Conservation (phyloP, 2,888 invertebrate species). For the Rhingia campestris region DNA sequence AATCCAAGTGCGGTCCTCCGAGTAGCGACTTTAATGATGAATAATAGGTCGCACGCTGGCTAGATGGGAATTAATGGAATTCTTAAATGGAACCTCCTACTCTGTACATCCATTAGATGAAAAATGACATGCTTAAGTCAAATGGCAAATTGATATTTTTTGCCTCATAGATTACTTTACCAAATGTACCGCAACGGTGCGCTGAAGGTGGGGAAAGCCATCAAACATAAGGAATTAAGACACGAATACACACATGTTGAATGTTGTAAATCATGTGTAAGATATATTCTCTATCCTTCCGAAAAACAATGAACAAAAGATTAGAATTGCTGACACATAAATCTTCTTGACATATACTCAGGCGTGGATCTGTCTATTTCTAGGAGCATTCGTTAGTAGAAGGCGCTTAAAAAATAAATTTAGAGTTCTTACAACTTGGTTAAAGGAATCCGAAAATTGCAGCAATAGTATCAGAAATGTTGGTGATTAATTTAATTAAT, state of each 20-base stretch:
- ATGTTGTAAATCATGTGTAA: constrained; percentile 60
- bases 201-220: background rate
- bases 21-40: constrained; percentile 50
- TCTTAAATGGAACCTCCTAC: constrained; percentile 22
- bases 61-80: constrained; percentile 43
- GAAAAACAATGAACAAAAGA: constrained; percentile 68
- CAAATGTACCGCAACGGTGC: background rate
- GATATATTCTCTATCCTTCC: constrained; percentile 36
- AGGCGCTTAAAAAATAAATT: too few species aligned
- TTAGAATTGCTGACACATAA: constrained; percentile 61
- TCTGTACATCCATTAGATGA: constrained; percentile 38
- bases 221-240: constrained; percentile 46
- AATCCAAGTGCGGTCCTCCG: constrained; percentile 34
- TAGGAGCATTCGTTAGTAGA: too few species aligned
- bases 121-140: constrained; percentile 52
- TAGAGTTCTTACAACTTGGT: too few species aligned
- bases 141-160: constrained; percentile 61
- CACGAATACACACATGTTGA: constrained; percentile 35
- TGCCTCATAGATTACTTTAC: background rate
- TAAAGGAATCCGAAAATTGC: too few species aligned
- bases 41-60: constrained; percentile 46
- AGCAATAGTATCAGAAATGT: too few species aligned
- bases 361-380: background rate
- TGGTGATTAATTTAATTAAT: too few species aligned
- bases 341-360: constrained; percentile 46